Base-by-base conservation (phyloP, 2,113 vertebrate genomes). In the Eptatretus burgeri region DNA sequence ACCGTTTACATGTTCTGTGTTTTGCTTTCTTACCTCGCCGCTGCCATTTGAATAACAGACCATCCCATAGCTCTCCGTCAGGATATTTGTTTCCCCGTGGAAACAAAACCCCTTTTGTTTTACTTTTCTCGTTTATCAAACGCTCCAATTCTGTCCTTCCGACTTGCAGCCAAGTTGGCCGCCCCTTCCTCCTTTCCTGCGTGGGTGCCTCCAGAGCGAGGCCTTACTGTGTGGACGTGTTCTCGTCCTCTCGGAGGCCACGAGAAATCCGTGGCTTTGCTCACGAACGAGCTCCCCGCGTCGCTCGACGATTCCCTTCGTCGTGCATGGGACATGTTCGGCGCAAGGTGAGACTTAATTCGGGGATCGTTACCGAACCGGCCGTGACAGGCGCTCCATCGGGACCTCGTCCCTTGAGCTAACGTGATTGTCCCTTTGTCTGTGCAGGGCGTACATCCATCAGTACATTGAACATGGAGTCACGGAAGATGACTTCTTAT, bases 391-490 rank as follows among this genome's bases (percentile, higher is more conserved):
- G n/a, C n/a, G n/a, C n/a, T 41, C 27, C 7, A 7, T 7, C 27
- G 27, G 27, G 27, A 41, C 27, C 27, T 41, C 27, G 27, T 41
- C 27, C 3, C 27, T 41, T 7, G 27, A 41, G 27, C 27, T 41
- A 41, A 41, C 7, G 27, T 41, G 27, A 7, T 41, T 7, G 27
- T 3, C 27, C 27, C 27, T 41, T 41, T 41, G 27, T 60, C 56
- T 13, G 11, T 60, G 12, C 56, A 60, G 56, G 56, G 56, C 56
- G 12, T 60, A 60, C 56, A 12, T 60, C 56, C 56, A 60, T 20
- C 56, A 60, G 56, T 60, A 60, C 56, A 60, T 20, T 10, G n/a
- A 60, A 10, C 56, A 60, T 12, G 56, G 56, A n/a, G 56, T 60
- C 10, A 17, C 56, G 56, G 56, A 60, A 20, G 56, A 60, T n/a